Percentiles rank a stretch among this genome's conserved stretches.
Conservation (phyloP, 2,797 vertebrate genomes). For the Sebastes flavidus region DNA sequence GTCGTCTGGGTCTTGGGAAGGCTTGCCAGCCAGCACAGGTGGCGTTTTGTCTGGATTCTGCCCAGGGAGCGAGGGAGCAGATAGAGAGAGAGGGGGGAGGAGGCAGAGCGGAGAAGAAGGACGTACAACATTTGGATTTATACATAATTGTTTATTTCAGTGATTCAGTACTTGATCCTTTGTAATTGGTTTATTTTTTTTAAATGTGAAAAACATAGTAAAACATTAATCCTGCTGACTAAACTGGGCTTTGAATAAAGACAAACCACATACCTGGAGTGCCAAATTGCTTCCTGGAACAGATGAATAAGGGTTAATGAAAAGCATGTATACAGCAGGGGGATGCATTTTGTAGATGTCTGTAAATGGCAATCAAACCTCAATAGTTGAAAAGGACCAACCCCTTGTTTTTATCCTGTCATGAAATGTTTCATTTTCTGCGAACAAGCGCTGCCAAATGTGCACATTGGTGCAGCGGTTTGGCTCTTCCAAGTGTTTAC, state of each 20-base stretch:
- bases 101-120: slow-evolving; percentile 4
- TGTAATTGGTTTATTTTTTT: slow-evolving; percentile 47
- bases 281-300: slow-evolving; percentile 40
- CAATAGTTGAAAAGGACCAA: background rate
- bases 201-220: slow-evolving; percentile 27
- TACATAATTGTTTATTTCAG: slow-evolving; percentile 45
- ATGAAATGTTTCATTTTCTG: slow-evolving; percentile 44
- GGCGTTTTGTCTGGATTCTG: slow-evolving; percentile 71
- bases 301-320: slow-evolving; percentile 44
- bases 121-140: slow-evolving; percentile 47
- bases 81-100: background rate
- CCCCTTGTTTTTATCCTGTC: slow-evolving; percentile 35
- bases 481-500: slow-evolving; percentile 42
- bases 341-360: slow-evolving; percentile 18
- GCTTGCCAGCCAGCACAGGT: slow-evolving; percentile 71
- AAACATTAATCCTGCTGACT: slow-evolving; percentile 35
- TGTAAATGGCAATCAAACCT: slow-evolving; percentile 13
- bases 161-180: slow-evolving; percentile 46
- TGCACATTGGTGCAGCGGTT: slow-evolving; percentile 43
- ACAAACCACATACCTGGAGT: slow-evolving; percentile 7
- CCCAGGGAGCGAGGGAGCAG: slow-evolving; percentile 48
- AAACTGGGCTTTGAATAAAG: slow-evolving; percentile 40
- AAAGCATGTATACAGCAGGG: slow-evolving; percentile 17
- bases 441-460: slow-evolving; percentile 31
- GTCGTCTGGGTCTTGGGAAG: slow-evolving; percentile 57